Evolutionary conservation across 2,797 vertebrate species (phyloP).

Genomic region (Pagetopsis macropterus): DNA sequence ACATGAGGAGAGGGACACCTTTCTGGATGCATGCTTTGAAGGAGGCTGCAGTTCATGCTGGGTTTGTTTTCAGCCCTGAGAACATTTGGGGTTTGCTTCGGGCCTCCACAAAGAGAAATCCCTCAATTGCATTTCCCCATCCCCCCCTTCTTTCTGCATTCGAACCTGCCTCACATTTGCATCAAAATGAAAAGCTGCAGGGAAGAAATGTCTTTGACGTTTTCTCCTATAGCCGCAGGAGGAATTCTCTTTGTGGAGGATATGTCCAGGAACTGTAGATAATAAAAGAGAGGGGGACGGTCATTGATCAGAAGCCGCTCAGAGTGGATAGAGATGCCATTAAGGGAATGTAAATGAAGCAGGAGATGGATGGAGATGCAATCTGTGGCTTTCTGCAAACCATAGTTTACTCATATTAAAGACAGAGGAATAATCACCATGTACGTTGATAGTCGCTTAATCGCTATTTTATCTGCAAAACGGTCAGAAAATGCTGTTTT

Average conservation of each 20-base stretch:
- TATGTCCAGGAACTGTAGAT: slow-evolving; percentile 17
- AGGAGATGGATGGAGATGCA: slow-evolving; percentile 22
- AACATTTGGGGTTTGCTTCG: slow-evolving; percentile 70
- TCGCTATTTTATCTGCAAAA: too few species aligned
- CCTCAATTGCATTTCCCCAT: slow-evolving; percentile 61
- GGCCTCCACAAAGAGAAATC: slow-evolving; percentile 80
- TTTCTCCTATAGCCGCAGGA: slow-evolving; percentile 10
- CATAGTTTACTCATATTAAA: too few species aligned
- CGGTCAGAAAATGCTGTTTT: too few species aligned
- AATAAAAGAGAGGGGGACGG: not conserved
- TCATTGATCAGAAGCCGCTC: slow-evolving; percentile 5
- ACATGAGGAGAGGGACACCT: not conserved
- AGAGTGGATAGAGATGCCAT: slow-evolving; percentile 17
- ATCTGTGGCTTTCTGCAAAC: not conserved
- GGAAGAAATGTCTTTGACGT: slow-evolving; percentile 25
- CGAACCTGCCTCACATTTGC: slow-evolving; percentile 72
- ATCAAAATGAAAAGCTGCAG: slow-evolving; percentile 70
- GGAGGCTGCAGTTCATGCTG: slow-evolving; percentile 65
- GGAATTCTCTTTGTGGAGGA: slow-evolving; percentile 17
- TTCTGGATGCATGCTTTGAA: slow-evolving; percentile 61
- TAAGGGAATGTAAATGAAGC: slow-evolving; percentile 34
- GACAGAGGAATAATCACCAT: too few species aligned
- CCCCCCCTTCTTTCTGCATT: slow-evolving; percentile 25
- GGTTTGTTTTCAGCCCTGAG: slow-evolving; percentile 74
- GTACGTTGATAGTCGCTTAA: too few species aligned